Evolutionary conservation across 2,797 vertebrate genomes (phyloP).

Genomic region (Hemibagrus guttatus): DNA sequence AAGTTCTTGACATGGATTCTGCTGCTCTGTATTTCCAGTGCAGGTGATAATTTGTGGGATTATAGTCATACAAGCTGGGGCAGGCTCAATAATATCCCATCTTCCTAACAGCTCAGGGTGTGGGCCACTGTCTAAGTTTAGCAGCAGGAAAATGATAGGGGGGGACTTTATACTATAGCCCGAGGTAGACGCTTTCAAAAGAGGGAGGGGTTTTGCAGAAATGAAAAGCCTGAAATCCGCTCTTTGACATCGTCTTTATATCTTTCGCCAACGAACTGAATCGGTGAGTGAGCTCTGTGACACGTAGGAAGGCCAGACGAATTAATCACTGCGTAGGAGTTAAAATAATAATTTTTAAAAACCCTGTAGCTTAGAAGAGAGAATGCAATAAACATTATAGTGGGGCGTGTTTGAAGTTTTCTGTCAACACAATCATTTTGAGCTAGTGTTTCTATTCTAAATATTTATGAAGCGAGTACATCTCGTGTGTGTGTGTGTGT

Average conservation of each 20-base stretch:
- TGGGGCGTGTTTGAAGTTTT: conserved; percentile 9
- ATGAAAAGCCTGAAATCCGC: conserved; percentile 38
- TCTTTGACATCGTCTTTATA: conserved; percentile 16
- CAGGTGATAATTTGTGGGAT: conserved; percentile 37
- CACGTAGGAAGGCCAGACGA: neutral
- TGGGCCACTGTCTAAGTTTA: conserved; percentile 45
- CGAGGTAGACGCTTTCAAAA: conserved; percentile 49
- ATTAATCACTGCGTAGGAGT: neutral
- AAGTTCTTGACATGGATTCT: neutral
- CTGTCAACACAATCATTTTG: neutral
- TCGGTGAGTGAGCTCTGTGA: neutral
- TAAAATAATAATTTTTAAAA: neutral
- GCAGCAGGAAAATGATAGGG: conserved; percentile 53
- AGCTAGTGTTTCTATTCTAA: conserved; percentile 3
- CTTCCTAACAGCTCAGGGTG: conserved; percentile 50
- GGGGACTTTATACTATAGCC: conserved; percentile 47
- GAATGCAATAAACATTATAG: neutral
- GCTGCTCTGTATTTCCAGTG: conserved; percentile 13
- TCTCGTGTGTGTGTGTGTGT: neutral
- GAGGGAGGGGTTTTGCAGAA: conserved; percentile 43
- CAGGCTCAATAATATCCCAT: conserved; percentile 44
- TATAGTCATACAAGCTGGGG: conserved; percentile 48
- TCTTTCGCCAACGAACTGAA: neutral
- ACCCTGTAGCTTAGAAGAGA: neutral
- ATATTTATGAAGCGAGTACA: neutral